Base-by-base conservation (phyloP, 2,888 invertebrate genomes). In the Acleris laterana region DNA sequence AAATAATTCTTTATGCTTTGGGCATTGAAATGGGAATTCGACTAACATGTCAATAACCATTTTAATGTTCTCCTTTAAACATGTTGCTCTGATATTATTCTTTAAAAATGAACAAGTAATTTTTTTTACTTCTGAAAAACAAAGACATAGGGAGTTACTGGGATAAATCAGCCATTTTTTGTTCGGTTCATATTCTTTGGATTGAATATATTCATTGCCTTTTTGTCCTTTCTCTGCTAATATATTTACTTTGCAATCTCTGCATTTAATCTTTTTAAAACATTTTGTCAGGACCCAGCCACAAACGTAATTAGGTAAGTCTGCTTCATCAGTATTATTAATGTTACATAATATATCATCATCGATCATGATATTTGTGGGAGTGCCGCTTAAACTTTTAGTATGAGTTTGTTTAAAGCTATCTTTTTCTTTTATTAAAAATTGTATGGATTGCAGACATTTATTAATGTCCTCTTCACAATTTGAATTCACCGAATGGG, bases 401-500 rank as follows among this genome's bases (percentile, higher is more conserved):
- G 2, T 17, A 46, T 46, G 11, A 6, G 13, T 13, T n/a, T 17
- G 16, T 4, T 38, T 38, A 38, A 38, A 13, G 46, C 6, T 16
- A 13, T 17, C 46, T 60, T 65, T 57, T 62, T 57, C 57, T 64
- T 59, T 57, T 56, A 68, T 59, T 69, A 71, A 57, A 67, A 68
- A 70, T 38, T 70, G 50, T 16, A 70, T 52, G 3, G 28, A 59
- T 56, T 63, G 60, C 7, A 68, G 20, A 58, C 60, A 72, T 9
- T 50, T 46, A 44, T 70, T 69, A 0, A 46, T 19, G 44, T 74
- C 73, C 7, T 68, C 62, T 50, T 75, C 74, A 32, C 75, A 75
- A 19, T 74, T 77, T 1, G 70, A 44, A 57, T 57, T 57, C 7
- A 57, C n/a, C 4, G 56, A 22, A 16, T 57, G 56, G 22, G 44